Conservation (phyloP, 2,888 invertebrate genomes). For the Sphaeridia pumilis region DNA sequence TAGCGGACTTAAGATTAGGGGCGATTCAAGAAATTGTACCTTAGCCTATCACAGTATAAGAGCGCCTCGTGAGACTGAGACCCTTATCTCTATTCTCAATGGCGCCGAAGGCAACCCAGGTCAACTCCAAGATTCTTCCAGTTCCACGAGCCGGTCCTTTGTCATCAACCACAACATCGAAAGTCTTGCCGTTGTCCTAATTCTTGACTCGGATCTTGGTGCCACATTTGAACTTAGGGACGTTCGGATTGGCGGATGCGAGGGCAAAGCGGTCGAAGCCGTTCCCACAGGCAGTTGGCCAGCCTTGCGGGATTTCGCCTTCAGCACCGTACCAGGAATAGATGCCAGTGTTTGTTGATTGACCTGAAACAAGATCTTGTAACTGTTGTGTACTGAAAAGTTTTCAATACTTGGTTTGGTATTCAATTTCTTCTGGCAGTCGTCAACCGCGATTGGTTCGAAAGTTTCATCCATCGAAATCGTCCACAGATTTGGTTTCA, state of each 20-base stretch:
- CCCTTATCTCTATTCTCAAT: conserved; percentile 5
- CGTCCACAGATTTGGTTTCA: no score
- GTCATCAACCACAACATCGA: conserved; percentile 25
- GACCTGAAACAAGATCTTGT: no score
- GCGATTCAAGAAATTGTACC: no score
- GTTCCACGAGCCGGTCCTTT: conserved; percentile 11
- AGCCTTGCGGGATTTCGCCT: conserved; percentile 29
- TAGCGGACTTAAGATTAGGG: no score
- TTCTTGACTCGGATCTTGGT: conserved; percentile 22
- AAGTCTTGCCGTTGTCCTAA: conserved; percentile 17
- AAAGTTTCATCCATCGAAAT: no score
- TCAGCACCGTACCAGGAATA: conserved; percentile 22
- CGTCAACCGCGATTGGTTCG: no score
- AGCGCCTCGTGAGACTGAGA: not conserved
- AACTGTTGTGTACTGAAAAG: no score
- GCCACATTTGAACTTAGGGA: conserved; percentile 6
- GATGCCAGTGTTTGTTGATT: not conserved
- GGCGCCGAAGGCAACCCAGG: conserved; percentile 17
- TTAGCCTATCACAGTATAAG: not conserved
- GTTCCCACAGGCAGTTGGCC: conserved; percentile 20
- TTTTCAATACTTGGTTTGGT: no score
- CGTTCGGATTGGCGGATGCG: conserved; percentile 11
- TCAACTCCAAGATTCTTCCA: conserved; percentile 25
- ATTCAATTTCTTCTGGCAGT: no score
- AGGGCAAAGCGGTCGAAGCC: conserved; percentile 21